phyloP scores from a whole-genome alignment of 2,797 vertebrate species.

The Ptychadena robeensis region DNA sequence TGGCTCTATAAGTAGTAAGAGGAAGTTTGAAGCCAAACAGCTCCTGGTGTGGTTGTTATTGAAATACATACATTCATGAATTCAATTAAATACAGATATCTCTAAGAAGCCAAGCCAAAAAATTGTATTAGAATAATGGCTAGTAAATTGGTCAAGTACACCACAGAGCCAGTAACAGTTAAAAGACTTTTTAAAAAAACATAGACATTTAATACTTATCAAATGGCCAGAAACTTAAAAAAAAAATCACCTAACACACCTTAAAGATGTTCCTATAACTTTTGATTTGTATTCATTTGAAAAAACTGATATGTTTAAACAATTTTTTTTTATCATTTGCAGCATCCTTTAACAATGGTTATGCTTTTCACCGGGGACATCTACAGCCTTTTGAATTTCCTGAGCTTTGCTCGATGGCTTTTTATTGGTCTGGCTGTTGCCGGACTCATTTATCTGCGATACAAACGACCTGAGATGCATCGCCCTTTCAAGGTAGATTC shows the following conservation, averaged over 20 bases:
- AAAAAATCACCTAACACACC: not conserved
- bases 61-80: no score
- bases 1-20: no score
- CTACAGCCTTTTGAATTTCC: conserved; percentile 94
- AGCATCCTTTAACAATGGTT: conserved; percentile 91
- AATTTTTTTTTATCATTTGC: conserved; percentile 64
- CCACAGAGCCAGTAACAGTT: no score
- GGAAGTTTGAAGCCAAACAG: no score
- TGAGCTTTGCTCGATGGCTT: conserved; percentile 96
- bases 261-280: not conserved
- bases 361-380: conserved; percentile 92
- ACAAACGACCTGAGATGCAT: conserved; percentile 88
- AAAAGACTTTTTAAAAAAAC: no score
- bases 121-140: no score
- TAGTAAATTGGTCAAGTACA: no score
- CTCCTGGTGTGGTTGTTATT: no score
- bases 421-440: conserved; percentile 94
- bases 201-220: no score
- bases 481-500: conserved; percentile 93
- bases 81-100: no score
- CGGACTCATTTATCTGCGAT: conserved; percentile 92
- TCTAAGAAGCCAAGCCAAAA: no score
- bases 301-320: not conserved
- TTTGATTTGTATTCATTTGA: not conserved
- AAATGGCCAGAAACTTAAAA: no score